Evolutionary conservation across 2,113 vertebrate genomes (phyloP), one percentile per base, ranked within the genome.

Genomic region (Phalacrocorax brasilianus): DNA sequence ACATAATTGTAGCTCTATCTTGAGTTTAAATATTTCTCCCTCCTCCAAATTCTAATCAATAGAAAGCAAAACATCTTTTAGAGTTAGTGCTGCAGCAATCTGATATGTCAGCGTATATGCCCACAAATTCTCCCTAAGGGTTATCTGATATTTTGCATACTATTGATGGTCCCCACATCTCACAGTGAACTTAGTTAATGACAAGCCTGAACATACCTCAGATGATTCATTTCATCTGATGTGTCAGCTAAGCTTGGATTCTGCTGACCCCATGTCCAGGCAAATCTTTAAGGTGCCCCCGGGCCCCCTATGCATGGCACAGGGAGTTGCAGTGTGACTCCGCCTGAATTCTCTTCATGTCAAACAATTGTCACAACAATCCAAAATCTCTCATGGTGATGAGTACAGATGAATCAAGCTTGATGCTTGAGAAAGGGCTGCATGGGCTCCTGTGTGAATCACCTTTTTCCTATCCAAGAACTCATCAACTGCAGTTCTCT

Each of bases 1-100:
- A 73, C 42, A 66, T 93, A 97, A 93, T 94, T 95, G 91, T 91
- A 97, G 86, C 40, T 93, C 61, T 91, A 16, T 66, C 73, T 95
- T 93, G 59, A 86, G 40, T 67, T 79, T 87, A 92, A 90, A 55
- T 87, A 93, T 81, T 93, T 95, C 45, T 93, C 40, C 45, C 72
- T 95, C 73, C 65, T 93, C 63, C 45, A 89, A 92, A 73, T 86
- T 93, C 62, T 76, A 72, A 95, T 89, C 94, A 96, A 88, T 92
- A 93, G 74, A 76, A 94, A 85, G 38, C 28, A 89, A 96, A 95
- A 62, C 62, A 89, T 80, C 70, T 86, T 87, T 66, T 53, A 77
- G 53, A 91, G n/a, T 74, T 47, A 72, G 40, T 61, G 22, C 40
- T 82, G 32, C 58, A 58, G 91, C 65, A 82, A 87, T 81, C 70